phyloP scores from a whole-genome alignment of 2,113 vertebrate genomes.

The Fulica atra region DNA sequence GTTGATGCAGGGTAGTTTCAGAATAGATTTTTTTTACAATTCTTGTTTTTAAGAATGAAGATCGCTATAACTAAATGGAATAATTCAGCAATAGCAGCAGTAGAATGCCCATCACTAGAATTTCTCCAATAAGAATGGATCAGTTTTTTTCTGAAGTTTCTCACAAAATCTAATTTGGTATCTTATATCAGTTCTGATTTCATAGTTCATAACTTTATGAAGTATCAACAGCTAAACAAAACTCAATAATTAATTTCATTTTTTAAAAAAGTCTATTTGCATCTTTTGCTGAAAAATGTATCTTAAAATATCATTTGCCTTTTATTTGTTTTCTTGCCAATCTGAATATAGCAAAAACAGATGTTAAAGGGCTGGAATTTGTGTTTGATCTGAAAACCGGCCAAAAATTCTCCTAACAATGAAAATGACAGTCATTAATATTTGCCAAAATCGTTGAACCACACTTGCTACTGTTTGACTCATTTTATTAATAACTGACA shows the following conservation, averaged over 20 bases:
- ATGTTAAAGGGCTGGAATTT: constrained; percentile 28
- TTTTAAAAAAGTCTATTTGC: neutral
- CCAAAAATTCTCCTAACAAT: constrained; percentile 50
- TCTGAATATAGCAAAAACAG: constrained; percentile 5
- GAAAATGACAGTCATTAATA: constrained; percentile 23
- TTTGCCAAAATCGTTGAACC: constrained; percentile 36
- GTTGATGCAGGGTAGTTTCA: neutral
- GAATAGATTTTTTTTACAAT: neutral
- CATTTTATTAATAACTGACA: constrained; percentile 52
- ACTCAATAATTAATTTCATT: accelerated
- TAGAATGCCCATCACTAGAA: neutral
- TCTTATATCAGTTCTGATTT: neutral
- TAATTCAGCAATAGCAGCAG: neutral
- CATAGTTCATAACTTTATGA: neutral
- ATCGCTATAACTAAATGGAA: neutral
- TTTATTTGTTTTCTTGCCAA: neutral
- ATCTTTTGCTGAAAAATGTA: neutral
- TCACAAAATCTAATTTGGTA: neutral
- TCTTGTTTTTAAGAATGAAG: neutral
- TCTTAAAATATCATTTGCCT: neutral
- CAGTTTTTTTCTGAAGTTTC: neutral
- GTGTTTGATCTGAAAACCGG: neutral
- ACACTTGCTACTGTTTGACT: constrained; percentile 53
- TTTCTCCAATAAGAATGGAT: neutral
- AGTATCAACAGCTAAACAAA: neutral